These are phyloP conservation scores for Metalampra italica DNA, from an alignment of 2,888 invertebrate species.

Conservation along the genomic window DNA sequence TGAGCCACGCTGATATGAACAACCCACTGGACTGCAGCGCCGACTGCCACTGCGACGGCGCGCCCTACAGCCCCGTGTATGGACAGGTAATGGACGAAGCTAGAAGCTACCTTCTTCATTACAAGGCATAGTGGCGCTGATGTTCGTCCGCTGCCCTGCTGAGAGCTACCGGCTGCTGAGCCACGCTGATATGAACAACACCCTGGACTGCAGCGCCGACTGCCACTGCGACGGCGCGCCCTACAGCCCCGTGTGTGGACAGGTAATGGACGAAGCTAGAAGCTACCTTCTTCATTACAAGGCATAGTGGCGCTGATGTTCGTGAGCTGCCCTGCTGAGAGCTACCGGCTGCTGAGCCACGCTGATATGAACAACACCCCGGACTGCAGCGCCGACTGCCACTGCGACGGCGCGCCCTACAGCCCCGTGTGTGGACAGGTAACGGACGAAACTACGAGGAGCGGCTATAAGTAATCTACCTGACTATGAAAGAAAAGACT, in stretches of 20 bases:
- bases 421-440: slow-evolving; percentile 90
- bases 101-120: slow-evolving; percentile 12
- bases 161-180: slow-evolving; percentile 86
- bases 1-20: slow-evolving; percentile 49
- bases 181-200: slow-evolving; percentile 34
- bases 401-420: slow-evolving; percentile 87
- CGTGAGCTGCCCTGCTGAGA: slow-evolving; percentile 92
- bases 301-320: slow-evolving; percentile 93
- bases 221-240: slow-evolving; percentile 87
- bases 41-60: slow-evolving; percentile 85
- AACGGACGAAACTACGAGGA: too few relatives aligned
- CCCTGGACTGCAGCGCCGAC: slow-evolving; percentile 77
- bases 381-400: slow-evolving; percentile 82
- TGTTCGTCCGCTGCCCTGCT: slow-evolving; percentile 95
- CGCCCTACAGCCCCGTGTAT: slow-evolving; percentile 91
- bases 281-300: slow-evolving; percentile 35
- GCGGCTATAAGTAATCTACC: too few relatives aligned
- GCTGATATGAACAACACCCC: slow-evolving; percentile 33
- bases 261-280: slow-evolving; percentile 45
- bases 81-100: slow-evolving; percentile 71
- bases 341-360: slow-evolving; percentile 82
- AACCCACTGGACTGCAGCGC: slow-evolving; percentile 75
- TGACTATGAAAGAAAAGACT: too few relatives aligned
- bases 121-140: slow-evolving; percentile 88
- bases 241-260: slow-evolving; percentile 91